Base-by-base conservation (phyloP, 2,888 invertebrate species). In the Dolichopus griseipennis region DNA sequence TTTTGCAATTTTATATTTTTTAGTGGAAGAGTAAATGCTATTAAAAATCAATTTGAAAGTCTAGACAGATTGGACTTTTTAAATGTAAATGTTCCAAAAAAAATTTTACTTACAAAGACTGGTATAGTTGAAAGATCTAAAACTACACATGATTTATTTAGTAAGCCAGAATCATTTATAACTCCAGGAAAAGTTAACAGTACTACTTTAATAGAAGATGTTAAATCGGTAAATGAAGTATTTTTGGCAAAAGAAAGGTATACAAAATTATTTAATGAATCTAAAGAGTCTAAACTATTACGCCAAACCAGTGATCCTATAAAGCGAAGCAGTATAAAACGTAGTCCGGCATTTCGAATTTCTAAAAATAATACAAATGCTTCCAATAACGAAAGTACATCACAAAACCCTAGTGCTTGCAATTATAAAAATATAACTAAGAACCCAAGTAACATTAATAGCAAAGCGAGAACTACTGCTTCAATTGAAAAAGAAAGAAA, bases 41-140 rank as follows among this genome's bases (percentile, higher is more conserved):
- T 88, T 71, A 87, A 85, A 76, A 86, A 83, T 78, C 86, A 85
- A 80, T 88, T 88, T 75, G 88, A 88, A 75, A 84, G 81, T 76
- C 76, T 85, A 67, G 83, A 76, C 69, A 74, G 74, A 20, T 66
- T 71, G n/a, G 70, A 73, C 64, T 69, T 72, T 9, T 65, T 71
- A 27, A 71, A 73, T 33, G 70, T 69, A 6, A 69, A 67, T 41
- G 67, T 65, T 33, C 62, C 21, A 62, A 62, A 62, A 62, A 62
- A 62, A 12, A 21, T 10, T 21, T 12, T 22, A 62, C 64, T 33
- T 15, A 18, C 3, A 37, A 27, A 68, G 33, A 68, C 68, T 64
- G 68, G 68, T 69, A 66, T 69, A 20, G 74, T 75, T 67, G 71
- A 75, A 65, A 70, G 74, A 18, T 69, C 75, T 21, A 70, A 73